These are phyloP conservation scores for Microtus obscurus DNA, from an alignment of 2,797 vertebrate species.

Conservation along the genomic window DNA sequence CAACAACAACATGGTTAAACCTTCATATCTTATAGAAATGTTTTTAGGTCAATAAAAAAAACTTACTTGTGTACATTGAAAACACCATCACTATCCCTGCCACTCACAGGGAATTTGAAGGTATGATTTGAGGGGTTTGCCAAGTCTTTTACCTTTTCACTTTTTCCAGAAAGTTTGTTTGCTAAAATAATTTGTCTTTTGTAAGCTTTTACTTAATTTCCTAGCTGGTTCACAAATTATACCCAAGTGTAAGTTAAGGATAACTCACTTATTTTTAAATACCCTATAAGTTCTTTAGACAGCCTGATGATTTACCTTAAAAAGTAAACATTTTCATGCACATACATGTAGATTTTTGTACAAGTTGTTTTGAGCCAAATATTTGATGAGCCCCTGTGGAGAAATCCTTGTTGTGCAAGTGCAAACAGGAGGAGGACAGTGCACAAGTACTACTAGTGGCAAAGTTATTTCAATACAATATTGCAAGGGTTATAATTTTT, in stretches of 20 bases:
- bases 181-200: background rate
- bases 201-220: background rate
- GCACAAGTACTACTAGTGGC: background rate
- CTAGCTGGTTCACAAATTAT: slow-evolving; percentile 23
- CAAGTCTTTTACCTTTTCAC: background rate
- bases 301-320: background rate
- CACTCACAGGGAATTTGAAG: background rate
- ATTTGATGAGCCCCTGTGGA: background rate
- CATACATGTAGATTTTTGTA: background rate
- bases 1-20: background rate
- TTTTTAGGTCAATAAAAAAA: background rate
- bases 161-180: background rate
- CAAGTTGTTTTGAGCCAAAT: background rate
- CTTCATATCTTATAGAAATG: background rate
- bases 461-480: slow-evolving; percentile 1
- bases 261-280: background rate
- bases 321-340: background rate
- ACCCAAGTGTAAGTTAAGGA: background rate
- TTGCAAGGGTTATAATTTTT: background rate
- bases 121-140: background rate
- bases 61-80: background rate
- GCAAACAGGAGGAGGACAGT: background rate
- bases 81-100: background rate
- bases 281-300: background rate
- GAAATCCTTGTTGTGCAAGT: background rate